A percentile compares a stretch with the other conserved stretches of the same genome.
These are phyloP conservation scores for Anhinga anhinga DNA, from an alignment of 2,113 vertebrate species.

Conservation along the genomic window DNA sequence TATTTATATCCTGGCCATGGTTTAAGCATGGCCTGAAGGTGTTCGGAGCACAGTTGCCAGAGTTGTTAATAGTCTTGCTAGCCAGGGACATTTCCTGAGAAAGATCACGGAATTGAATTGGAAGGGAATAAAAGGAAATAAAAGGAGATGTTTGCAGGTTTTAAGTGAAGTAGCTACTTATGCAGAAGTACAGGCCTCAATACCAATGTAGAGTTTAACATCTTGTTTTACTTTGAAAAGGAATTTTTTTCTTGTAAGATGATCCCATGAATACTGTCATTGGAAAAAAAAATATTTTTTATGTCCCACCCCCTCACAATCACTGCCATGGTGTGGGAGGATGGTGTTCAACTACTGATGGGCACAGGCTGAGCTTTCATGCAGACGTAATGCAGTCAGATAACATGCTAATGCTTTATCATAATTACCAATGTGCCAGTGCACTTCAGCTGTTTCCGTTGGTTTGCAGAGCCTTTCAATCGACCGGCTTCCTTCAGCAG, in stretches of 20 bases:
- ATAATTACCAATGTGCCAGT: background rate
- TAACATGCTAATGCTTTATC: rapidly evolving
- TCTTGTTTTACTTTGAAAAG: background rate
- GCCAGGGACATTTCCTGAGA: background rate
- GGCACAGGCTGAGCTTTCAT: background rate
- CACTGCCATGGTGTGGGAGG: background rate
- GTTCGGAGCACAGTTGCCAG: background rate
- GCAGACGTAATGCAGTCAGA: background rate
- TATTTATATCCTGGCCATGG: background rate
- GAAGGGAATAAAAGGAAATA: background rate
- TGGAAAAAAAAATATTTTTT: background rate
- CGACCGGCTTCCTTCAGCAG: slow-evolving; percentile 89
- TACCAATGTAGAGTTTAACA: background rate
- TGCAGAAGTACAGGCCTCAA: background rate
- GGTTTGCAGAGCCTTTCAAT: slow-evolving; percentile 87
- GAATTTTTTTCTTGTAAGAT: background rate
- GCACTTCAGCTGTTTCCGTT: slow-evolving; percentile 7
- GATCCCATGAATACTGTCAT: background rate
- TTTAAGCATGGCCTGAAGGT: background rate
- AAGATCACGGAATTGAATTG: background rate
- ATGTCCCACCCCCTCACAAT: background rate
- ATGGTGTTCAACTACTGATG: background rate
- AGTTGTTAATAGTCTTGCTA: background rate
- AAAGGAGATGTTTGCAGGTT: background rate
- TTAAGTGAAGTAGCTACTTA: background rate